Conservation (phyloP, 2,888 invertebrate species). For the Coenonympha glycerion region DNA sequence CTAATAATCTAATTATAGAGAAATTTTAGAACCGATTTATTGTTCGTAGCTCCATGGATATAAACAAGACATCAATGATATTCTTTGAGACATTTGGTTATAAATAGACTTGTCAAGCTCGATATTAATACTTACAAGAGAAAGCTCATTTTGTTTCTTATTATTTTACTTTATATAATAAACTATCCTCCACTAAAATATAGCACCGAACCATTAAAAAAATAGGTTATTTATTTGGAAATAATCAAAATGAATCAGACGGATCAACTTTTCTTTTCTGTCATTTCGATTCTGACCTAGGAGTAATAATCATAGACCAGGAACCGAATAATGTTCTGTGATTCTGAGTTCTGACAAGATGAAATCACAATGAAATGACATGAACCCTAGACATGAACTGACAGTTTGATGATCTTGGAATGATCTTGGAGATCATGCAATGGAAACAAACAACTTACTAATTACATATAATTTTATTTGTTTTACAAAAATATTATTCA, state of each 20-base stretch:
- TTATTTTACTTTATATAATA: conserved; percentile 32
- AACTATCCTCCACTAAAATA: conserved; percentile 38
- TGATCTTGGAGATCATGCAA: too few species aligned
- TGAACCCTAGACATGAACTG: too few species aligned
- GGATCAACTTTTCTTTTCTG: conserved; percentile 32
- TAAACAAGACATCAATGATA: conserved; percentile 58
- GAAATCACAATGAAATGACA: too few species aligned
- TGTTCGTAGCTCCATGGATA: conserved; percentile 29
- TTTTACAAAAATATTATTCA: too few species aligned
- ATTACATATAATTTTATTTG: too few species aligned
- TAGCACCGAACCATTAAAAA: conserved; percentile 56
- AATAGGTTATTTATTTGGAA: conserved; percentile 40
- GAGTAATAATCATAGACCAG: too few species aligned
- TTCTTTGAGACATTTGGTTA: conserved; percentile 43
- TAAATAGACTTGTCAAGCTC: conserved; percentile 45
- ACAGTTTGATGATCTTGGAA: too few species aligned
- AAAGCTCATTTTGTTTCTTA: conserved; percentile 74
- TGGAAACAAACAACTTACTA: too few species aligned
- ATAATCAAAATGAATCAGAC: conserved; percentile 29
- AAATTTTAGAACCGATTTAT: conserved; percentile 9
- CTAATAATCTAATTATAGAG: conserved; percentile 10
- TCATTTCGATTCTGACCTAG: conserved; percentile 2
- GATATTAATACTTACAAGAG: conserved; percentile 76
- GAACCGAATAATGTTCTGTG: too few species aligned
- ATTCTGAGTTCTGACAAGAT: too few species aligned